These are phyloP conservation scores for Mycetomoellerius zeteki DNA, from an alignment of 1,140 invertebrate genomes.

Conservation along the genomic window DNA sequence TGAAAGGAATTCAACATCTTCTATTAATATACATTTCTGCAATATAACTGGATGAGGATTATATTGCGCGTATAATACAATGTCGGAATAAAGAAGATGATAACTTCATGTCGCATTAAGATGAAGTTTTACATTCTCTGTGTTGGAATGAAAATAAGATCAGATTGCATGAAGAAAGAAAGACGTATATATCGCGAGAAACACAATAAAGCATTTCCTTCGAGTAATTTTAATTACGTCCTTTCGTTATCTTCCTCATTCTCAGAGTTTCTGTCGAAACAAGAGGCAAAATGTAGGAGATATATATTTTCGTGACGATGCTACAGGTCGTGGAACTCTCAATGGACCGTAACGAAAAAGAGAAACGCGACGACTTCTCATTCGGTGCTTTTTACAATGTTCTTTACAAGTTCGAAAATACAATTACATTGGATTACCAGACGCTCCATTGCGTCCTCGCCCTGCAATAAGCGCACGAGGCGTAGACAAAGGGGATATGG, in stretches of 20 bases:
- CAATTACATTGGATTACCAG: slow-evolving; percentile 61
- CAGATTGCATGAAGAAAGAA: background rate
- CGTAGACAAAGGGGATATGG: slow-evolving; percentile 46
- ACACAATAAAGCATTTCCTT: slow-evolving; percentile 1
- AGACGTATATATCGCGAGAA: background rate
- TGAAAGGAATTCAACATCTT: background rate
- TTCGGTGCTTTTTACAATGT: background rate
- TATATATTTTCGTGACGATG: background rate
- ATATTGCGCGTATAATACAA: slow-evolving; percentile 17
- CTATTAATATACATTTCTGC: slow-evolving; percentile 43
- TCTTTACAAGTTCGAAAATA: slow-evolving; percentile 48
- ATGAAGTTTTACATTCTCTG: background rate
- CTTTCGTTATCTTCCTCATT: background rate
- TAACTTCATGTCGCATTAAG: slow-evolving; percentile 1
- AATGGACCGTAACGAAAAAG: background rate
- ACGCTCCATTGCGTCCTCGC: slow-evolving; percentile 12
- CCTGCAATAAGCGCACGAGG: background rate
- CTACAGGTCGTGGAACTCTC: slow-evolving; percentile 35
- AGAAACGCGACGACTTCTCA: background rate
- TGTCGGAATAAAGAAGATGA: background rate
- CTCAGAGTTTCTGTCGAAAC: background rate
- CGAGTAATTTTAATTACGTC: slow-evolving; percentile 28
- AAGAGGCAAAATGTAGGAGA: background rate
- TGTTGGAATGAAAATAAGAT: background rate
- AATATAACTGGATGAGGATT: slow-evolving; percentile 14